Evolutionary conservation across 2,797 vertebrate species (phyloP).

Genomic region (Sebastes umbrosus): DNA sequence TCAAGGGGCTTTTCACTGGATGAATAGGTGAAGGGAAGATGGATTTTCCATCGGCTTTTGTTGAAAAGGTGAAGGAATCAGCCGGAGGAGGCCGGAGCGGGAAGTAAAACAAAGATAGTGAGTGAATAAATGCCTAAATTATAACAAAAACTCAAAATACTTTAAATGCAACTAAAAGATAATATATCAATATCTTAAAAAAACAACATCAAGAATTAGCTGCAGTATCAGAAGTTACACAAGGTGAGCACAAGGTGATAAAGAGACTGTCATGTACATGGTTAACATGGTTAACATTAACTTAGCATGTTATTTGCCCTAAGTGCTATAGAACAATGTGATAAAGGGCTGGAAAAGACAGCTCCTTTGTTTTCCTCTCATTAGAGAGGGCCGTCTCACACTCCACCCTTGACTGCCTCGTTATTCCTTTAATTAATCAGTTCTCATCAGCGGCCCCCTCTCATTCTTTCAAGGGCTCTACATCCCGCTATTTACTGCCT

Average conservation of each 20-base stretch:
- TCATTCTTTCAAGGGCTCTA: slow-evolving; percentile 77
- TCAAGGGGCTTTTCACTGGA: slow-evolving; percentile 76
- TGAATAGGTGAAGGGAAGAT: slow-evolving; percentile 79
- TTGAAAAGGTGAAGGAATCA: slow-evolving; percentile 63
- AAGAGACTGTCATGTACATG: slow-evolving; percentile 50
- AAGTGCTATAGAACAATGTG: slow-evolving; percentile 68
- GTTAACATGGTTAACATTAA: slow-evolving; percentile 59
- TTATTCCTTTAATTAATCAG: slow-evolving; percentile 87
- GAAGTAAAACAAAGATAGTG: slow-evolving; percentile 20
- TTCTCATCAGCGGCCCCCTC: slow-evolving; percentile 80
- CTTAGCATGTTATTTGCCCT: slow-evolving; percentile 62
- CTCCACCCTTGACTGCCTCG: slow-evolving; percentile 81
- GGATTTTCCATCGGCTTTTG: slow-evolving; percentile 65
- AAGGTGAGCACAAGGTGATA: slow-evolving; percentile 66
- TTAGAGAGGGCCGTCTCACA: slow-evolving; percentile 80
- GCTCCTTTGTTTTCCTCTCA: slow-evolving; percentile 83
- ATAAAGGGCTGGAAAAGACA: slow-evolving; percentile 74
- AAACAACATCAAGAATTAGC: background rate
- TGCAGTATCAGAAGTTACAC: slow-evolving; percentile 1
- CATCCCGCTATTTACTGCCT: slow-evolving; percentile 66
- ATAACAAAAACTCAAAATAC: background rate
- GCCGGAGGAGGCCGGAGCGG: slow-evolving; percentile 2
- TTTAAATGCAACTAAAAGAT: background rate
- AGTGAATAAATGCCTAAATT: background rate
- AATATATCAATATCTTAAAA: background rate